A percentile compares a stretch with the other conserved stretches of the same genome.
Evolutionary conservation across 2,113 vertebrate species (phyloP).

Genomic region (Stigmatopora nigra): DNA sequence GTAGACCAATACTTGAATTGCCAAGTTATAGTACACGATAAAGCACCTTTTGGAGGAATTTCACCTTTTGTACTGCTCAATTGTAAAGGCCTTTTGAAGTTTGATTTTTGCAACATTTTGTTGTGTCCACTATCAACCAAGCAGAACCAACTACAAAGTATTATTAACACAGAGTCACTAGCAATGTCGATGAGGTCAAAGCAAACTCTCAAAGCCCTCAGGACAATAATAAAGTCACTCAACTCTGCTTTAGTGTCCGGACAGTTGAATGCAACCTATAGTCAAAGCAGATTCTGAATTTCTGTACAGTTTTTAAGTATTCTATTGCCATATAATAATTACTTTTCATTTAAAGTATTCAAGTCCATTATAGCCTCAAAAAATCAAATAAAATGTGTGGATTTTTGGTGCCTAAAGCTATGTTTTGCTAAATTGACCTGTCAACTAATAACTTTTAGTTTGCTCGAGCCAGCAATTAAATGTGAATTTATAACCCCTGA

Average conservation of each 20-base stretch:
- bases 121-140: conserved; percentile 24
- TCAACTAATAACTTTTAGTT: background rate
- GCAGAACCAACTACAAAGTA: conserved; percentile 30
- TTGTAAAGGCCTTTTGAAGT: conserved; percentile 17
- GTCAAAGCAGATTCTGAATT: conserved; percentile 35
- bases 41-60: background rate
- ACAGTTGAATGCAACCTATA: conserved; percentile 48
- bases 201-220: conserved; percentile 41
- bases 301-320: conserved; percentile 35
- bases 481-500: conserved; percentile 39
- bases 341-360: conserved; percentile 8
- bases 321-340: conserved; percentile 23
- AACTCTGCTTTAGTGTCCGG: conserved; percentile 60
- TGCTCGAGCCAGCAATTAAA: too few relatives aligned
- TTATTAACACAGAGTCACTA: conserved; percentile 44
- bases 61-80: background rate
- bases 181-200: conserved; percentile 56
- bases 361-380: conserved; percentile 4
- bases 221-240: conserved; percentile 65
- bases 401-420: background rate
- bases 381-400: background rate
- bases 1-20: conserved; percentile 23
- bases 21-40: conserved; percentile 1
- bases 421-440: too few relatives aligned
- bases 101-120: conserved; percentile 13